Conservation (phyloP, 2,888 invertebrate genomes). For the Cybosia mesomella region DNA sequence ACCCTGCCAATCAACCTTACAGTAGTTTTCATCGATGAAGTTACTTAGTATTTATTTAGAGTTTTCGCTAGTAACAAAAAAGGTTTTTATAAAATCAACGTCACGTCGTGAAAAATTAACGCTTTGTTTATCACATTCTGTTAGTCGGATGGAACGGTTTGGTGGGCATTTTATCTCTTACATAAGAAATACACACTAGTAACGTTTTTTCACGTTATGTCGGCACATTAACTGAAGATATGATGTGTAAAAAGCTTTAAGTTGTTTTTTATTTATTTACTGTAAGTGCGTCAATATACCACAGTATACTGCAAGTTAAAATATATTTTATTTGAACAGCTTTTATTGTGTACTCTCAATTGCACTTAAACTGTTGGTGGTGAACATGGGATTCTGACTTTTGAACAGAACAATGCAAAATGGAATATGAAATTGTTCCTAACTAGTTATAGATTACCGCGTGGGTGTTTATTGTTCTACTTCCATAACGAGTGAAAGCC, state of each 20-base stretch:
- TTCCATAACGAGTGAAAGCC: conserved; percentile 70
- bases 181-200: neutral
- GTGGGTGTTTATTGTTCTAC: conserved; percentile 74
- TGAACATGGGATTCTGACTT: neutral
- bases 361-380: conserved; percentile 1
- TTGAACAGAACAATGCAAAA: conserved; percentile 12
- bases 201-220: neutral
- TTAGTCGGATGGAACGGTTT: neutral
- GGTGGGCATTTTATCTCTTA: neutral
- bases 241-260: neutral
- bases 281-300: neutral
- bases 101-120: neutral
- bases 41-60: no score
- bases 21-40: neutral
- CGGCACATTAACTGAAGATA: neutral
- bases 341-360: conserved; percentile 2
- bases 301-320: neutral
- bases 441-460: conserved; percentile 46
- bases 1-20: neutral
- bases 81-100: neutral
- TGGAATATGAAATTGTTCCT: conserved; percentile 45
- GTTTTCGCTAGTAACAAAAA: neutral
- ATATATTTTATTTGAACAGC: neutral
- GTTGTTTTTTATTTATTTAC: neutral
- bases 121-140: neutral